A percentile compares a stretch with the other conserved stretches of the same genome.
phyloP scores from a whole-genome alignment of 2,113 vertebrate species.

The Panthera tigris region DNA sequence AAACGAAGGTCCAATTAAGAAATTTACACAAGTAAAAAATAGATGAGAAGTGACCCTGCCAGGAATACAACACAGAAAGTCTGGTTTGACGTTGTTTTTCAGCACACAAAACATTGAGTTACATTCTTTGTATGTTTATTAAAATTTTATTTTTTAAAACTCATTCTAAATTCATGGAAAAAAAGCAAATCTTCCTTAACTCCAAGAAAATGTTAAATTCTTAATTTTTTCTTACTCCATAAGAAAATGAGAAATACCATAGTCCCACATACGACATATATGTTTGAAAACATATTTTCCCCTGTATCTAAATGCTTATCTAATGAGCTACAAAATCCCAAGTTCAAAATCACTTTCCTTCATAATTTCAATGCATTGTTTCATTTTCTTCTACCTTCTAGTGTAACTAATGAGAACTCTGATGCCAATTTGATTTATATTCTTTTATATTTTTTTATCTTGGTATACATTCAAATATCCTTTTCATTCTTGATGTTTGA shows the following conservation, averaged over 20 bases:
- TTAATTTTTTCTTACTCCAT: neutral
- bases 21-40: neutral
- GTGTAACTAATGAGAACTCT: neutral
- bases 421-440: neutral
- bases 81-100: neutral
- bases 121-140: neutral
- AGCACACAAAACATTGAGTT: neutral
- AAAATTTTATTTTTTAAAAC: neutral
- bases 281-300: neutral
- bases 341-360: neutral
- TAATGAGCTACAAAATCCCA: neutral
- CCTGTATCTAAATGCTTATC: neutral
- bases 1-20: neutral
- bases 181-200: neutral
- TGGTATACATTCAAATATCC: neutral
- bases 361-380: neutral
- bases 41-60: neutral
- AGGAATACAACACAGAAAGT: neutral
- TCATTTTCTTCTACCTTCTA: neutral
- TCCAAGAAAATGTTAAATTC: neutral
- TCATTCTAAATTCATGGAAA: neutral
- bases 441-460: neutral
- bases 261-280: neutral
- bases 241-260: neutral
- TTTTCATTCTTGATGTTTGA: constrained; percentile 4